Evolutionary conservation across 2,888 invertebrate species (phyloP).

Genomic region (Drosophila trichaetosa): DNA sequence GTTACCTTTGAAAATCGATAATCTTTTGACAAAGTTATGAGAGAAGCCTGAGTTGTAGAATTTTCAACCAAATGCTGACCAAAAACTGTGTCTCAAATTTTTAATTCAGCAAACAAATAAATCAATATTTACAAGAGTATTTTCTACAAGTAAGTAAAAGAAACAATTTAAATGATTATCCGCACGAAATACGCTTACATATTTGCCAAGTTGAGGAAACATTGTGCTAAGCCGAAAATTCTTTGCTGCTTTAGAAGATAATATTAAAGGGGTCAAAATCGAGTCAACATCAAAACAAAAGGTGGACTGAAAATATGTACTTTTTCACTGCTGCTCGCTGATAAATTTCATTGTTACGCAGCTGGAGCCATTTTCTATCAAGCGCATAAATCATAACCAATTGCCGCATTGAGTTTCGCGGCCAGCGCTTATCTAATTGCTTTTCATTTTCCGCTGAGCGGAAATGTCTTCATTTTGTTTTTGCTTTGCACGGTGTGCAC

Average conservation of each 20-base stretch:
- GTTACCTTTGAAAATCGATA: neutral
- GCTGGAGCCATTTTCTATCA: slow-evolving; percentile 19
- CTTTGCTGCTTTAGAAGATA: neutral
- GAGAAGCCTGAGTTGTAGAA: neutral
- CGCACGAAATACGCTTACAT: neutral
- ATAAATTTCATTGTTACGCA: slow-evolving; percentile 20
- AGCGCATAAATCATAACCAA: slow-evolving; percentile 53
- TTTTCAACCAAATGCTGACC: neutral
- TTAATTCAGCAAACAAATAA: neutral
- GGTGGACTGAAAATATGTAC: neutral
- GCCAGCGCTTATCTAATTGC: slow-evolving; percentile 72
- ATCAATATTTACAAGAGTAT: neutral
- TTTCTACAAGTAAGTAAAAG: neutral
- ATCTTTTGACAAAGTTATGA: neutral
- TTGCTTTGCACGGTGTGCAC: slow-evolving; percentile 54
- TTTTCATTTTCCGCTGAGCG: slow-evolving; percentile 54
- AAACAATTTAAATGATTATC: neutral
- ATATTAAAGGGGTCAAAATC: neutral
- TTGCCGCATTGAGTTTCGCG: slow-evolving; percentile 55
- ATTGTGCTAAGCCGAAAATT: neutral
- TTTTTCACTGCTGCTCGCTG: neutral
- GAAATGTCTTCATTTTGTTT: slow-evolving; percentile 58
- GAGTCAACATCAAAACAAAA: slow-evolving; percentile 17
- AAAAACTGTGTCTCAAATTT: neutral
- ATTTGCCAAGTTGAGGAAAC: neutral